Evolutionary conservation across 2,888 invertebrate species (phyloP).

Genomic region (Macrophya alboannulata): DNA sequence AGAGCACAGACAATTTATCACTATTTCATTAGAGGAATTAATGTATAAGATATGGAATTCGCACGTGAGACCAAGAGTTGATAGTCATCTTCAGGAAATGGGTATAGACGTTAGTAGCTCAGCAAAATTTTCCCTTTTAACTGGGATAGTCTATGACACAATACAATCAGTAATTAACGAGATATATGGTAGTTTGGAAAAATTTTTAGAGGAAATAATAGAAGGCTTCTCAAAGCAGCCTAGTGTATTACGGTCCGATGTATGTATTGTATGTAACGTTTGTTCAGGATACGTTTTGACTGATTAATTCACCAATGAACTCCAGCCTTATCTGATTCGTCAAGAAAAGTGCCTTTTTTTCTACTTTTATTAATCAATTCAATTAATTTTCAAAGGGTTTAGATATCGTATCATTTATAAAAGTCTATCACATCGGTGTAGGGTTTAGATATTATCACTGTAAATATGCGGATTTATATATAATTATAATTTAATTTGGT

Average conservation of each 20-base stretch:
- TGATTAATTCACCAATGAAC: neutral
- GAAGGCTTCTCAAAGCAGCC: neutral
- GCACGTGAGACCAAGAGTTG: neutral
- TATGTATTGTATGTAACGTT: neutral
- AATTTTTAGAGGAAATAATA: constrained; percentile 32
- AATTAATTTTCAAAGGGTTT: neutral
- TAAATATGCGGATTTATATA: neutral
- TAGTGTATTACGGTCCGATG: neutral
- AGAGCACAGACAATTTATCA: neutral
- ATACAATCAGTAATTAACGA: neutral
- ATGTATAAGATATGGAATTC: neutral
- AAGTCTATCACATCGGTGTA: neutral
- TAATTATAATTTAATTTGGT: neutral
- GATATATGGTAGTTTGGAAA: constrained; percentile 9
- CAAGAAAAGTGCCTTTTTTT: constrained; percentile 27
- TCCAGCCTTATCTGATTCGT: neutral
- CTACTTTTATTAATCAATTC: neutral
- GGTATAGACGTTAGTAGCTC: neutral
- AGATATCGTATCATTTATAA: neutral
- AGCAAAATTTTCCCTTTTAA: neutral
- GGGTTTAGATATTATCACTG: neutral
- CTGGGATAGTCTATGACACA: neutral
- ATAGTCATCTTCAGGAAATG: neutral
- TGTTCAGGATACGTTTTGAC: constrained; percentile 17
- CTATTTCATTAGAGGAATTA: neutral